These are phyloP conservation scores for Serranus cabrilla DNA, from an alignment of 2,797 vertebrate species.

Conservation along the genomic window DNA sequence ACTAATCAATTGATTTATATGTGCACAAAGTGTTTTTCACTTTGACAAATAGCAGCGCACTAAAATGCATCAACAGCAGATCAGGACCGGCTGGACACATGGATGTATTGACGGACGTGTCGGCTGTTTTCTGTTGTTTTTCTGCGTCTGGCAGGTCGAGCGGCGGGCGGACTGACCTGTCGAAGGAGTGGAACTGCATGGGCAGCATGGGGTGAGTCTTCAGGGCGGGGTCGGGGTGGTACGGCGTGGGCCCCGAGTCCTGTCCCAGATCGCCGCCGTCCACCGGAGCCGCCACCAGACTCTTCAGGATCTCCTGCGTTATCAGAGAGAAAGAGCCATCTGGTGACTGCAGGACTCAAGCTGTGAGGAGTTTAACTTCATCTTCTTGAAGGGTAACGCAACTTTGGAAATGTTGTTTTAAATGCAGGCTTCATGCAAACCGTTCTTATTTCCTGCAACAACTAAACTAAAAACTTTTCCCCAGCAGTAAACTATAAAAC, in stretches of 20 bases:
- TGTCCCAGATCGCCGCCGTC: conserved; percentile 93
- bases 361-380: neutral
- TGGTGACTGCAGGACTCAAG: conserved; percentile 22
- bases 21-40: neutral
- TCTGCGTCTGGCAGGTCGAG: conserved; percentile 4
- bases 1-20: conserved; percentile 19
- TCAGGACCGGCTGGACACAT: conserved; percentile 2
- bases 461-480: neutral
- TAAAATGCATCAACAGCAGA: neutral
- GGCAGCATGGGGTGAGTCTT: conserved; percentile 97
- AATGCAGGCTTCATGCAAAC: neutral
- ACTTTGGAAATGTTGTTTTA: neutral
- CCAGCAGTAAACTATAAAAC: neutral
- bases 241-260: conserved; percentile 90
- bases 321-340: neutral
- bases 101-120: neutral
- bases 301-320: conserved; percentile 94
- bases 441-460: neutral
- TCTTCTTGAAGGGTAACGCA: neutral
- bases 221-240: conserved; percentile 93
- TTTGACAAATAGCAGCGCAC: conserved; percentile 16
- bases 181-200: conserved; percentile 99
- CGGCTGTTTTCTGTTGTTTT: conserved; percentile 11
- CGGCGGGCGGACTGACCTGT: conserved; percentile 86
- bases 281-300: conserved; percentile 95